Evolutionary conservation across 2,113 vertebrate genomes (phyloP).

Genomic region (Corvus cornix): DNA sequence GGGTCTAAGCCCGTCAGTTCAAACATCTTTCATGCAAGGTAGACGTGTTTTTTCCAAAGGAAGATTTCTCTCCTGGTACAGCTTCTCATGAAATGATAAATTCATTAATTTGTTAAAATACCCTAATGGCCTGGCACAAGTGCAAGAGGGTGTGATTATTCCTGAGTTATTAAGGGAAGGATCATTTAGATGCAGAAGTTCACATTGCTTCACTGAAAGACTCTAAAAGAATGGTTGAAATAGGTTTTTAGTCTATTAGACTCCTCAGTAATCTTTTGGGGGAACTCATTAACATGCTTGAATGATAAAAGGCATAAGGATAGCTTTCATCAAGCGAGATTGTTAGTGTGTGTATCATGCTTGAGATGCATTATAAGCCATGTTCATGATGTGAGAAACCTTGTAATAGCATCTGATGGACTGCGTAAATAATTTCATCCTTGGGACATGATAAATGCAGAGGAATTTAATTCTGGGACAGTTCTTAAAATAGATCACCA

Average conservation of each 20-base stretch:
- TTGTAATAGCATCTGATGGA: constrained; percentile 3
- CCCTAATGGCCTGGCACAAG: not conserved
- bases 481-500: not conserved
- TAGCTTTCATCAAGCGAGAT: constrained; percentile 7
- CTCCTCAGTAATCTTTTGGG: constrained; percentile 6
- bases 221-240: not conserved
- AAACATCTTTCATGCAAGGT: not conserved
- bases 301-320: constrained; percentile 34
- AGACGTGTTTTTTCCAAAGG: not conserved
- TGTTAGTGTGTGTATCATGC: not conserved
- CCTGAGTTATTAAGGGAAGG: not conserved
- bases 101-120: constrained; percentile 8
- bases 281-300: constrained; percentile 33
- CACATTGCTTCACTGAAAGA: constrained; percentile 12
- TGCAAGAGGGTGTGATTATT: not conserved
- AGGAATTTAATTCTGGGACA: not conserved
- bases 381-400: constrained; percentile 20
- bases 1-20: not conserved
- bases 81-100: not conserved
- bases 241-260: constrained; percentile 27
- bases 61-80: not conserved
- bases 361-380: not conserved
- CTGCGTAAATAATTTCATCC: constrained; percentile 1
- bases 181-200: constrained; percentile 22
- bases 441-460: not conserved